A percentile compares a stretch with the other conserved stretches of the same genome.
Conservation (phyloP, 2,797 vertebrate species). For the Galaxias olidus region DNA sequence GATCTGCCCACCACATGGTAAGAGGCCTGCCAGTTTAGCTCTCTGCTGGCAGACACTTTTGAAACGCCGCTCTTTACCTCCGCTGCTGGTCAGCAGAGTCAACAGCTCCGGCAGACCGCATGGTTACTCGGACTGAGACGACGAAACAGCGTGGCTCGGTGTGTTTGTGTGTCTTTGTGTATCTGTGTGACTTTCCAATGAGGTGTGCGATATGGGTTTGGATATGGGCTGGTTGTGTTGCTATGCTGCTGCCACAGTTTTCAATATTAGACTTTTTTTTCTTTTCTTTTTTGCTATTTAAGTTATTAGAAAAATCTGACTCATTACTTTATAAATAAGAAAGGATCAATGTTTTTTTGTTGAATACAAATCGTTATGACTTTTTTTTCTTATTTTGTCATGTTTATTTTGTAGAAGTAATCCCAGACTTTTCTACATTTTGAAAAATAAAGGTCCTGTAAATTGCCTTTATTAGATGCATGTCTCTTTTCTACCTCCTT, state of each 20-base stretch:
- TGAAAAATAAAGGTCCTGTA: no score
- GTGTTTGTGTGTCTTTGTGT: background rate
- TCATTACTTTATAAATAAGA: no score
- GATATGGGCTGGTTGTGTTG: slow-evolving; percentile 23
- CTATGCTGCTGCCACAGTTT: slow-evolving; percentile 39
- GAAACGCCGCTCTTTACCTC: slow-evolving; percentile 58
- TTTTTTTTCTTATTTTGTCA: no score
- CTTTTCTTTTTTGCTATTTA: no score
- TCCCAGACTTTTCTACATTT: no score
- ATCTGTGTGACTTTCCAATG: slow-evolving; percentile 38
- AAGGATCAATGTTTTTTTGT: background rate
- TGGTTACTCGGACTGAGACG: slow-evolving; percentile 55
- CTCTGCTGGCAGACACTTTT: slow-evolving; percentile 58
- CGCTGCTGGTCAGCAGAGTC: slow-evolving; percentile 66
- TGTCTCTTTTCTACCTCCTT: slow-evolving; percentile 6
- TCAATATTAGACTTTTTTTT: slow-evolving; percentile 8
- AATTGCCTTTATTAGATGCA: background rate
- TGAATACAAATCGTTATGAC: background rate
- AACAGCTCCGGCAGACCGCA: slow-evolving; percentile 61
- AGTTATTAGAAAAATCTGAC: no score
- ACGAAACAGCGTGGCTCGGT: background rate
- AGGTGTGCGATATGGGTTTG: slow-evolving; percentile 47
- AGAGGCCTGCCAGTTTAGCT: slow-evolving; percentile 58
- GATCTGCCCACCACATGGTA: slow-evolving; percentile 56
- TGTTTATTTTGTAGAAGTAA: no score